These are phyloP conservation scores for Pseudolaguvia tuberculata DNA, from an alignment of 2,113 vertebrate genomes.

Conservation along the genomic window DNA sequence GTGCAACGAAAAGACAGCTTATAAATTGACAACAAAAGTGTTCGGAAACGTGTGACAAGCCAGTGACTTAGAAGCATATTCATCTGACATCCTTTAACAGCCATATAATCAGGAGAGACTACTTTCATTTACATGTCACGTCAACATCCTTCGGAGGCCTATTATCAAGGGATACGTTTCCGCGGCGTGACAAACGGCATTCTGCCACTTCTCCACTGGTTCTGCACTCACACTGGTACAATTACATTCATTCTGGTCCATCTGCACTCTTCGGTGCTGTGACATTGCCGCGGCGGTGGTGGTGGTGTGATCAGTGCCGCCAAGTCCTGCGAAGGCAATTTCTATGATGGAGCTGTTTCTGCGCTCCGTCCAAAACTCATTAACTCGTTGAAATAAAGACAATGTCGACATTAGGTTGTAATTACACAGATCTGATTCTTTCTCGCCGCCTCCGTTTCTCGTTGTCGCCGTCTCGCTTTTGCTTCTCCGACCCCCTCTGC, in stretches of 20 bases:
- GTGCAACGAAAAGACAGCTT: neutral
- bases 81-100: constrained; percentile 11
- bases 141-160: constrained; percentile 13
- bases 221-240: constrained; percentile 17
- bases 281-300: constrained; percentile 59
- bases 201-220: constrained; percentile 21
- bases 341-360: constrained; percentile 59
- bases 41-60: neutral
- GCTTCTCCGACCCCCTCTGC: neutral
- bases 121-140: constrained; percentile 9
- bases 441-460: constrained; percentile 41
- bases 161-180: constrained; percentile 10
- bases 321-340: constrained; percentile 60
- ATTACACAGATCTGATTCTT: constrained; percentile 62
- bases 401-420: constrained; percentile 64
- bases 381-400: constrained; percentile 70
- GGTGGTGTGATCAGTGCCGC: constrained; percentile 62
- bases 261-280: constrained; percentile 56
- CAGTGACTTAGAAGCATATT: neutral
- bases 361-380: constrained; percentile 63
- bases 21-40: neutral
- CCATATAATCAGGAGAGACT: constrained; percentile 23
- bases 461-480: constrained; percentile 5
- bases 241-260: constrained; percentile 59
- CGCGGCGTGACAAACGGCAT: constrained; percentile 19